Conservation (phyloP, 2,888 invertebrate genomes). For the Troilus luridus region DNA sequence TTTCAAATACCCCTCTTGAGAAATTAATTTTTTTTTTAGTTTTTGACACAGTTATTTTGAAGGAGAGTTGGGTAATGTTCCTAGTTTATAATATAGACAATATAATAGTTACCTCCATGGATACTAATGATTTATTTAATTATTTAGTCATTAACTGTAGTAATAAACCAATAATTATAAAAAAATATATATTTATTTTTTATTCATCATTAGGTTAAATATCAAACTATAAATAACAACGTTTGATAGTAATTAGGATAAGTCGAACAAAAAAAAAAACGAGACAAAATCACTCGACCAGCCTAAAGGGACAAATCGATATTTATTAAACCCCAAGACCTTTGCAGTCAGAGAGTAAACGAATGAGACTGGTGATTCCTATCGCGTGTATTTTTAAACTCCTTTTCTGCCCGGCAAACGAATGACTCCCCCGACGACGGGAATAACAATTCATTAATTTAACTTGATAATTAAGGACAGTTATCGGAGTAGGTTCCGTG, state of each 20-base stretch:
- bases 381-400: background rate
- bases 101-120: too few relatives aligned
- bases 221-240: background rate
- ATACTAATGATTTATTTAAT: too few relatives aligned
- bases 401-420: background rate
- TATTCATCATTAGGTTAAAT: background rate
- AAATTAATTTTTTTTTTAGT: too few relatives aligned
- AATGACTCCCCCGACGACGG: background rate
- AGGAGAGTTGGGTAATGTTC: too few relatives aligned
- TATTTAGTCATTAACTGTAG: background rate
- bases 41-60: too few relatives aligned
- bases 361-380: background rate
- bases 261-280: background rate
- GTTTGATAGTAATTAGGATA: background rate
- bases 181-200: background rate
- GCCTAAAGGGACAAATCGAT: background rate
- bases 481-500: slow-evolving; percentile 2
- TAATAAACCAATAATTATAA: background rate
- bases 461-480: slow-evolving; percentile 17
- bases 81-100: too few relatives aligned
- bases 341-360: background rate
- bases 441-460: slow-evolving; percentile 22
- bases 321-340: background rate
- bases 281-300: background rate
- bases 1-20: too few relatives aligned